A percentile compares a stretch with the other conserved stretches of the same genome.
Evolutionary conservation across 1,140 invertebrate species (phyloP).

Genomic region (Ostrea denselamellosa): DNA sequence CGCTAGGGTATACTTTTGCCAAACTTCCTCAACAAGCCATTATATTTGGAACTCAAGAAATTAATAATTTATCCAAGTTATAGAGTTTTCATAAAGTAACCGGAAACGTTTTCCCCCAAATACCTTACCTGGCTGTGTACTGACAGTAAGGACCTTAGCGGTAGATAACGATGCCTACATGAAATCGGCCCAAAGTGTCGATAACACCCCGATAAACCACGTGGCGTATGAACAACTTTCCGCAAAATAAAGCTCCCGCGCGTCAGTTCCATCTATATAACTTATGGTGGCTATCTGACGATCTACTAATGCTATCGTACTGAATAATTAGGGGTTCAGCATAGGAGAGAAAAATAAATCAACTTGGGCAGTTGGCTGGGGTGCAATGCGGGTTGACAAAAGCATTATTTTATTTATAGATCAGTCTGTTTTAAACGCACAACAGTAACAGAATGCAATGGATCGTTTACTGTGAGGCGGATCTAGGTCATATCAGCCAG

Average conservation of each 20-base stretch:
- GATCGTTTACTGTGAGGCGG: too few relatives aligned
- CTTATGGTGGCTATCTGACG: not conserved
- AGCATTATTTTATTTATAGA: not conserved
- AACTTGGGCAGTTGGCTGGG: too few relatives aligned
- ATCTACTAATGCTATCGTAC: not conserved
- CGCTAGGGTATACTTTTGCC: too few relatives aligned
- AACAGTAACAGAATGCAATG: too few relatives aligned
- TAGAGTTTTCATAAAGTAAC: too few relatives aligned
- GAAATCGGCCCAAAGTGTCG: not conserved
- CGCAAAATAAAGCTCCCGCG: not conserved
- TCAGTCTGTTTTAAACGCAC: not conserved
- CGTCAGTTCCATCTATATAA: constrained; percentile 17
- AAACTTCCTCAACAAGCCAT: too few relatives aligned
- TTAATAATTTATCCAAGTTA: too few relatives aligned
- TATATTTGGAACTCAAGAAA: too few relatives aligned
- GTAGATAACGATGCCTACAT: not conserved
- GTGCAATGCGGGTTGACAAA: too few relatives aligned
- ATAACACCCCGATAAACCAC: not conserved
- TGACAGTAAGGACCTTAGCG: not conserved
- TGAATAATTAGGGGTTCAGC: not conserved
- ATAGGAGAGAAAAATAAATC: not conserved
- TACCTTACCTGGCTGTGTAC: not conserved
- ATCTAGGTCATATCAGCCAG: too few relatives aligned
- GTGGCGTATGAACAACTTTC: not conserved
- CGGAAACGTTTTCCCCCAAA: not conserved